These are phyloP conservation scores for Hyles vespertilio DNA, from an alignment of 1,140 invertebrate species.

Conservation along the genomic window DNA sequence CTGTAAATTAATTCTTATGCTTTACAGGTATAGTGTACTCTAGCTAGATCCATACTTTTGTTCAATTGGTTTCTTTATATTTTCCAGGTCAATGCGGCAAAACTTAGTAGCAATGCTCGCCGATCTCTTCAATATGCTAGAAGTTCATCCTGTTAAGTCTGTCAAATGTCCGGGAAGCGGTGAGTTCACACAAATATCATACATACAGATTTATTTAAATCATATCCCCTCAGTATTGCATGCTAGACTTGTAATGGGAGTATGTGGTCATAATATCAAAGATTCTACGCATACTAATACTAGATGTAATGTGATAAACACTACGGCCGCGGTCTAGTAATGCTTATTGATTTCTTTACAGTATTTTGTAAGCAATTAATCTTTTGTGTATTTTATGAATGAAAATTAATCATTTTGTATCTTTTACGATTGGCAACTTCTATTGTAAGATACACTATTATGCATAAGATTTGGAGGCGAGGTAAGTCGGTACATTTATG, in stretches of 20 bases:
- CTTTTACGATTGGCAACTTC: conserved; percentile 8
- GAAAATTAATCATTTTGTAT: conserved; percentile 4
- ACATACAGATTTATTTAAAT: background rate
- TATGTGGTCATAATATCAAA: conserved; percentile 74
- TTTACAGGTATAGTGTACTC: too few relatives aligned
- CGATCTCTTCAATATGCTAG: conserved; percentile 96
- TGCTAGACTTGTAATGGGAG: conserved; percentile 64
- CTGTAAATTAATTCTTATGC: too few relatives aligned
- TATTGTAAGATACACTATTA: conserved; percentile 4
- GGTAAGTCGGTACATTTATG: conserved; percentile 24
- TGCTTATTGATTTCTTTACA: conserved; percentile 32
- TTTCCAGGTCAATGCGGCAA: conserved; percentile 81
- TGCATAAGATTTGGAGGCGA: conserved; percentile 5
- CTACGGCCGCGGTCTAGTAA: conserved; percentile 31
- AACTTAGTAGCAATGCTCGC: conserved; percentile 96
- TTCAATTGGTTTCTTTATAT: too few relatives aligned
- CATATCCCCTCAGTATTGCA: conserved; percentile 46
- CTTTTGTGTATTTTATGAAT: conserved; percentile 1
- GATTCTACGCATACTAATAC: conserved; percentile 57
- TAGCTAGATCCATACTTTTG: too few relatives aligned
- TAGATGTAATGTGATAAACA: conserved; percentile 2
- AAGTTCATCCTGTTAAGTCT: conserved; percentile 93
- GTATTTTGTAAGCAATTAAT: conserved; percentile 5
- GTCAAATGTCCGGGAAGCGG: conserved; percentile 85
- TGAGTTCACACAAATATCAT: conserved; percentile 34